Percentiles rank a stretch among this genome's conserved stretches.
These are phyloP conservation scores for Acinonyx jubatus DNA, from an alignment of 2,113 vertebrate species.

Conservation along the genomic window DNA sequence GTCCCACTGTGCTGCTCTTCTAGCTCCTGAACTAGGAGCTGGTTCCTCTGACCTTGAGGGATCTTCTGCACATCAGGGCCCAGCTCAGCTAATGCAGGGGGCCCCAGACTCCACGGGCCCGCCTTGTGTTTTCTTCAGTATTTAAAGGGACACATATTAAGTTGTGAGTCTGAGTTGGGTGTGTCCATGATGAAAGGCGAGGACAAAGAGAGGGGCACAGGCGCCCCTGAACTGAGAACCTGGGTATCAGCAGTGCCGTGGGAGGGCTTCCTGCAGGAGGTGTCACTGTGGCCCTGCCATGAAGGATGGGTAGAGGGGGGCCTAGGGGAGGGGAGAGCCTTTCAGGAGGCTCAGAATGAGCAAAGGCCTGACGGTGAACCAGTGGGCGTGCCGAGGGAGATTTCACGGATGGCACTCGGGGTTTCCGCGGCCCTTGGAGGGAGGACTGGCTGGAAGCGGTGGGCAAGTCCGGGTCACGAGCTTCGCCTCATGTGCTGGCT, in stretches of 20 bases:
- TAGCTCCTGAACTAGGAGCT: background rate
- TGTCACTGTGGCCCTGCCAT: background rate
- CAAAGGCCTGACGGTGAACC: background rate
- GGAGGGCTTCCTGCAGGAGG: background rate
- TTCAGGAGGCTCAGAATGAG: background rate
- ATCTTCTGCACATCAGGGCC: background rate
- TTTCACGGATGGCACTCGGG: background rate
- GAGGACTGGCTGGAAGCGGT: background rate
- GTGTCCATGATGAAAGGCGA: background rate
- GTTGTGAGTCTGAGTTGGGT: background rate
- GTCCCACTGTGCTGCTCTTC: fast-evolving
- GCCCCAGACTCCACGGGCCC: background rate
- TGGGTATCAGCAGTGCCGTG: background rate
- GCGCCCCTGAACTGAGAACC: background rate
- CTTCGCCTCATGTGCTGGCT: background rate
- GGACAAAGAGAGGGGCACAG: background rate
- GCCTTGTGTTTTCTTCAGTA: background rate
- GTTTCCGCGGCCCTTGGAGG: background rate
- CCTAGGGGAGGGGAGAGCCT: background rate
- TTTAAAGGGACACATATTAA: background rate
- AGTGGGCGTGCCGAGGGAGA: background rate
- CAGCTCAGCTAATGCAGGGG: background rate
- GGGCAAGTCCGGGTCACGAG: background rate
- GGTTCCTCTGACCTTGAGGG: background rate
- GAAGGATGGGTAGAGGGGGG: background rate